phyloP scores from a whole-genome alignment of 2,888 invertebrate species.

The Cantharis flavilabris region DNA sequence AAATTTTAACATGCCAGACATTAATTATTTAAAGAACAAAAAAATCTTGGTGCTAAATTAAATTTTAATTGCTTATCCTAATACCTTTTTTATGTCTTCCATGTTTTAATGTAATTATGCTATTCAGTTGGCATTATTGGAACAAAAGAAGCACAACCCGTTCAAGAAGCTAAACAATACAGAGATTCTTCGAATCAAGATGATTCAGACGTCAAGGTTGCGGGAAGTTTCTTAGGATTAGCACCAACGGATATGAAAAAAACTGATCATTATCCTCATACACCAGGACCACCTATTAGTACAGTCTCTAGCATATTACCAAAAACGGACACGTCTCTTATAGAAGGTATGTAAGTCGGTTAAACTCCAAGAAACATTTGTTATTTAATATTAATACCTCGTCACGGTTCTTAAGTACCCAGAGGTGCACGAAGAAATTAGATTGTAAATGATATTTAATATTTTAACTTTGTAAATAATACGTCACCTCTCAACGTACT shows the following conservation, averaged over 20 bases:
- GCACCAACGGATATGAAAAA: conserved; percentile 27
- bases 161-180: conserved; percentile 64
- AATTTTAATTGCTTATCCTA: background rate
- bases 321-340: conserved; percentile 59
- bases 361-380: background rate
- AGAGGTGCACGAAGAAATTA: background rate
- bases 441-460: conserved; percentile 3
- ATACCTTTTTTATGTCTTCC: background rate
- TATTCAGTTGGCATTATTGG: conserved; percentile 70
- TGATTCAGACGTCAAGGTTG: conserved; percentile 55
- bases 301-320: conserved; percentile 48
- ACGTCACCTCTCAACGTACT: background rate
- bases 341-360: conserved; percentile 56
- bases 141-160: conserved; percentile 65
- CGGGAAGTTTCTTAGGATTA: conserved; percentile 55
- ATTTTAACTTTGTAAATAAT: background rate
- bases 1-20: background rate
- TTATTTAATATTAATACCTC: background rate
- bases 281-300: conserved; percentile 49
- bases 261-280: conserved; percentile 39
- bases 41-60: background rate
- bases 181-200: conserved; percentile 49
- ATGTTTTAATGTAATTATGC: background rate
- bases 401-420: background rate
- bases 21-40: background rate